Conservation (phyloP, 2,113 vertebrate species). For the Steatornis caripensis region DNA sequence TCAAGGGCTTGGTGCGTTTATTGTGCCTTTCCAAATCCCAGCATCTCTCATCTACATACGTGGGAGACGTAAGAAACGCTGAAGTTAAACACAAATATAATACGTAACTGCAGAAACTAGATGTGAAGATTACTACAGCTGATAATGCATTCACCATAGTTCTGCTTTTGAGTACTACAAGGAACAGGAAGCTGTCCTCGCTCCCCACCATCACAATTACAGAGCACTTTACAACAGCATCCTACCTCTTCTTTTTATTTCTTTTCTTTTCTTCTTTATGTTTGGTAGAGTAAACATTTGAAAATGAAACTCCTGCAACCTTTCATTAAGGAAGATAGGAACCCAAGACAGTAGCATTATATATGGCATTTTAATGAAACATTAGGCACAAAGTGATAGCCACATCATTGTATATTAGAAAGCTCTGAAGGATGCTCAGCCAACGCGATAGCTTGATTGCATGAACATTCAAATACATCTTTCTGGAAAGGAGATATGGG, state of each 20-base stretch:
- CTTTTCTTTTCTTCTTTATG: neutral
- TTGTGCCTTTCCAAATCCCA: neutral
- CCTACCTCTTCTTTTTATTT: neutral
- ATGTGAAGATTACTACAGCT: neutral
- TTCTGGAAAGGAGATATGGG: neutral
- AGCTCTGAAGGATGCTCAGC: slow-evolving; percentile 6
- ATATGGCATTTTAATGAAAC: slow-evolving; percentile 42
- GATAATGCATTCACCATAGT: neutral
- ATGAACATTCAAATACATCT: neutral
- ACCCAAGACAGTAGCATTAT: neutral
- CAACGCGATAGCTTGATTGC: neutral
- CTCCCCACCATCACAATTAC: neutral
- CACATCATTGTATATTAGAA: neutral
- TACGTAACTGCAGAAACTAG: neutral
- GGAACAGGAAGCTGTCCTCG: neutral
- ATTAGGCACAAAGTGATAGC: neutral
- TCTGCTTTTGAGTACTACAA: neutral
- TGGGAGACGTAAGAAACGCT: neutral
- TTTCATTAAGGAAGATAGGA: slow-evolving; percentile 22
- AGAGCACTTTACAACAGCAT: neutral
- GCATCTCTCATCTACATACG: neutral
- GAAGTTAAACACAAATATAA: neutral
- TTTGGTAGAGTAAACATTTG: neutral
- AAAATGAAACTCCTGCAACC: slow-evolving; percentile 8
- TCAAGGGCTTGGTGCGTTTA: neutral